Evolutionary conservation across 2,797 vertebrate genomes (phyloP).

Genomic region (Uromys caudimaculatus): DNA sequence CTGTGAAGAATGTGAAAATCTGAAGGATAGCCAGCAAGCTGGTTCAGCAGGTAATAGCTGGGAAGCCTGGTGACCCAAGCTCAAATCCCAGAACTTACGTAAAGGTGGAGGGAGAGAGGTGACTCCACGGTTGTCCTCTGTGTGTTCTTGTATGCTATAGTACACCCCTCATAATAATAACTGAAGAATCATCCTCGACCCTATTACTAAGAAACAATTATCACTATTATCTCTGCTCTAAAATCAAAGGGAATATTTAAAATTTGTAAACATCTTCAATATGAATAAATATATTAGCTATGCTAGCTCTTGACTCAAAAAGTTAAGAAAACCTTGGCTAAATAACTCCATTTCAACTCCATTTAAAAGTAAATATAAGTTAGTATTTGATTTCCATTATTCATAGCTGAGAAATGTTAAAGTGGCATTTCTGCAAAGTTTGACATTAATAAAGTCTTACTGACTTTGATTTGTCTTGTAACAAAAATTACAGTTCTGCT

Average conservation of each 20-base stretch:
- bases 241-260: constrained; percentile 51
- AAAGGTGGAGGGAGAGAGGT: not conserved
- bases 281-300: constrained; percentile 46
- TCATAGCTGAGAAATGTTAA: constrained; percentile 50
- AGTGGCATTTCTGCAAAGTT: constrained; percentile 60
- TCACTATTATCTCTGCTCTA: constrained; percentile 48
- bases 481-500: constrained; percentile 65
- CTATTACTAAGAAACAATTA: constrained; percentile 46
- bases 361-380: constrained; percentile 56
- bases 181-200: not conserved
- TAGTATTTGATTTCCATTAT: constrained; percentile 64
- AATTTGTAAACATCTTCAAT: constrained; percentile 45
- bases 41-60: not conserved
- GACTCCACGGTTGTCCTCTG: not conserved
- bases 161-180: not conserved
- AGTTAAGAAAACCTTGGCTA: constrained; percentile 42
- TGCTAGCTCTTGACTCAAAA: constrained; percentile 32
- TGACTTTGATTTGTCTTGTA: constrained; percentile 60
- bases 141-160: not conserved
- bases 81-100: not conserved
- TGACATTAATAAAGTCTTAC: constrained; percentile 60
- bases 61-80: not conserved
- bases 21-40: not conserved
- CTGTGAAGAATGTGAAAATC: constrained; percentile 43
- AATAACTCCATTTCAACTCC: constrained; percentile 48